Evolutionary conservation across 1,140 invertebrate genomes (phyloP), one percentile per base, ranked within the genome.

Genomic region (Euglossa dilemma): DNA sequence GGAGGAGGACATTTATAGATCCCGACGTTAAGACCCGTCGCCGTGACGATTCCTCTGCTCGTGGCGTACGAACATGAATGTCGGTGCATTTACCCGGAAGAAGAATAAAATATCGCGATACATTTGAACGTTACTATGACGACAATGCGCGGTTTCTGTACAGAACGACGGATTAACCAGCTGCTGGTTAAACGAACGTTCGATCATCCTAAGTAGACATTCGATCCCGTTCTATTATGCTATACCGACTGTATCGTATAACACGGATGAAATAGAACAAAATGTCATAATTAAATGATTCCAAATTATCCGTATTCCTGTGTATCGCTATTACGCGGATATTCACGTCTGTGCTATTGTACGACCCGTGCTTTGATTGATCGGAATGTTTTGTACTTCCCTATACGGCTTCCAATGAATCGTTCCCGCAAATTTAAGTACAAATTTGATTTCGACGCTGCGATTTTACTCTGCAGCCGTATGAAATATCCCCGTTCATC

Each of bases 1-100:
- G n/a, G n/a, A 0, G 2, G 11, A 59, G 69, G 71, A 71, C 71
- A 75, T 87, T 87, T 87, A 86, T 86, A 80, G 85, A 86, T 61
- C 69, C 20, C 43, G 59, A 73, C 72, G 75, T 59, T 43, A 66
- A 47, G 66, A 83, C 59, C 16, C 63, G 18, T 74, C 28, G 79
- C 67, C 47, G 45, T 72, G 76, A 56, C 69, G 61, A 69, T 77
- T 54, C 59, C 59, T 84, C 25, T 14, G 4, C 36, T 64, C 57
- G 8, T 6, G 23, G 14, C 18, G 12, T 5, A 43, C 25, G 50
- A 43, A 20, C 6, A 25, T n/a, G n/a, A 50, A 74, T 50, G 23
- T n/a, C 11, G 6, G 71, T 28, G 28, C 56, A 72, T 43, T 61
- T 28, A 45, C 14, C 6, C 16, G n/a, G n/a, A 56, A 54, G 7